Conservation (phyloP, 2,113 vertebrate genomes). For the Oriolus oriolus region DNA sequence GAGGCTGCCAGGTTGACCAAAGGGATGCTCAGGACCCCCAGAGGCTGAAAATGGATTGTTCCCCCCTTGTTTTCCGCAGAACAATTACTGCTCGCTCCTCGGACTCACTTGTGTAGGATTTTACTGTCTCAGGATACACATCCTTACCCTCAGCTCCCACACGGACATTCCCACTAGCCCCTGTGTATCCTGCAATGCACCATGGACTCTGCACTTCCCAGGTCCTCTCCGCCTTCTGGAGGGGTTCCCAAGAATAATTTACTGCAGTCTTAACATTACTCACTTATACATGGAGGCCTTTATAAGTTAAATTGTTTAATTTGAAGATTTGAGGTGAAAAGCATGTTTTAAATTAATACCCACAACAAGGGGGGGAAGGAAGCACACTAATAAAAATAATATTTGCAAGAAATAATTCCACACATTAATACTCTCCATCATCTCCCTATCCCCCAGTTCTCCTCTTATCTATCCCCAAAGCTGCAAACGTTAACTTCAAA, state of each 20-base stretch:
- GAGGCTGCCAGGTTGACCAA: background rate
- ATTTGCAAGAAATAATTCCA: background rate
- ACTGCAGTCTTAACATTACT: background rate
- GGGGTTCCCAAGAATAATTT: background rate
- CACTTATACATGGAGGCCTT: background rate
- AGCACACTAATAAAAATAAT: background rate
- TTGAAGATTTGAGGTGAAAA: background rate
- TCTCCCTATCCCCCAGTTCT: background rate
- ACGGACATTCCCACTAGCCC: rapidly evolving
- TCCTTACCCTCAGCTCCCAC: rapidly evolving
- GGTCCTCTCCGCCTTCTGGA: background rate
- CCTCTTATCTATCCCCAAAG: background rate
- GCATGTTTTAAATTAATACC: background rate
- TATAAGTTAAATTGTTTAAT: background rate
- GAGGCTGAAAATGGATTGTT: background rate
- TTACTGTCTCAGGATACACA: rapidly evolving
- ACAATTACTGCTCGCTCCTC: background rate
- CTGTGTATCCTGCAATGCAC: rapidly evolving
- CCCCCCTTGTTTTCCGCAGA: background rate
- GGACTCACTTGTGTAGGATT: background rate
- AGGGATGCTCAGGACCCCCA: background rate
- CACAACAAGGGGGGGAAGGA: background rate
- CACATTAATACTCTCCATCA: background rate
- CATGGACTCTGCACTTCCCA: rapidly evolving
- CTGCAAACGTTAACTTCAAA: background rate